A percentile compares a stretch with the other conserved stretches of the same genome.
Evolutionary conservation across 92 coral and sea anemone species (phyloP).

Genomic region (Isaurus tuberculatus): DNA sequence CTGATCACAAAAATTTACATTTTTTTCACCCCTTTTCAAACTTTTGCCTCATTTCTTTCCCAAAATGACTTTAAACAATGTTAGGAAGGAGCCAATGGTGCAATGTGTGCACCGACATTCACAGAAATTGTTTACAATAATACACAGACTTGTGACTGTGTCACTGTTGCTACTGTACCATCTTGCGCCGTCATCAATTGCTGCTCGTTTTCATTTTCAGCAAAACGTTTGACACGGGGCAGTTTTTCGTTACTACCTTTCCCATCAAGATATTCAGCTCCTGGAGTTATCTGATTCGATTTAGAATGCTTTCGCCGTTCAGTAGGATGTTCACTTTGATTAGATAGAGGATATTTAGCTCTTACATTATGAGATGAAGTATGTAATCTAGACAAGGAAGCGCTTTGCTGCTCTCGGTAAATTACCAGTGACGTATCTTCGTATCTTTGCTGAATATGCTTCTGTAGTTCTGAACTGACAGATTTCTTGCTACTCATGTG

Average conservation of each 20-base stretch:
- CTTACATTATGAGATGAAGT: background rate
- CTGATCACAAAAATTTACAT: too few relatives aligned
- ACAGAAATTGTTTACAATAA: conserved; percentile 2
- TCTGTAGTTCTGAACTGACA: conserved; percentile 57
- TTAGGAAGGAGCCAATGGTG: too few relatives aligned
- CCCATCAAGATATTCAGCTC: background rate
- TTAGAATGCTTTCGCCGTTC: conserved; percentile 6
- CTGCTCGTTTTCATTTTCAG: conserved; percentile 13
- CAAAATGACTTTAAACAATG: too few relatives aligned
- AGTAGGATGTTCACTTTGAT: background rate
- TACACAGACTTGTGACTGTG: conserved; percentile 32
- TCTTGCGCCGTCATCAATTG: background rate
- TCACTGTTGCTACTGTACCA: background rate
- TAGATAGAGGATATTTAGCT: background rate
- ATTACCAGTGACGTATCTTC: conserved; percentile 74
- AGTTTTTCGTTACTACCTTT: conserved; percentile 10
- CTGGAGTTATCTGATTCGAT: conserved; percentile 7
- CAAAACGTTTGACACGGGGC: conserved; percentile 19
- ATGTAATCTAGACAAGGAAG: background rate
- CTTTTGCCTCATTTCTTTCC: too few relatives aligned
- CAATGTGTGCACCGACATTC: background rate
- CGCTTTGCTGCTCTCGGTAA: conserved; percentile 62
- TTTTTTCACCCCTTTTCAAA: too few relatives aligned
- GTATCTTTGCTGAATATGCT: conserved; percentile 72
- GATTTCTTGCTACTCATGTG: conserved; percentile 54